Evolutionary conservation across 1,140 invertebrate species (phyloP).

Genomic region (Nixonia krombeini): DNA sequence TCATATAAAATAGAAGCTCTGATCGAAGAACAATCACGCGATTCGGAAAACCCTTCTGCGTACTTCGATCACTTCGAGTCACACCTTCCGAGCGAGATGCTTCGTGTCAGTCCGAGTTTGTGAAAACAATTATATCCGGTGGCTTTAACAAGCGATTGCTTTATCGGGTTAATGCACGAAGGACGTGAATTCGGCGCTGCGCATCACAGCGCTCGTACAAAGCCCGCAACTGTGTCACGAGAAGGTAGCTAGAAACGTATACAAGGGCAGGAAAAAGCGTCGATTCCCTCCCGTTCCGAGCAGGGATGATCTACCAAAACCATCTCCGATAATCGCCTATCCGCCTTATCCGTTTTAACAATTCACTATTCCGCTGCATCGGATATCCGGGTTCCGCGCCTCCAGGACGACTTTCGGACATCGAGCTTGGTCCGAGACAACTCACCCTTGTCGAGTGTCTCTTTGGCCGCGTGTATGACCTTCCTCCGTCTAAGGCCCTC

Average conservation of each 20-base stretch:
- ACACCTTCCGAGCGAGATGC: conserved; percentile 12
- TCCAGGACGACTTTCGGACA: too few species aligned
- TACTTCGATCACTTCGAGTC: conserved; percentile 1
- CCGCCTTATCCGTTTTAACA: too few species aligned
- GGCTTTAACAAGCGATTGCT: conserved; percentile 3
- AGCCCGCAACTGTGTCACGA: conserved; percentile 6
- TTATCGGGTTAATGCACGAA: conserved; percentile 21
- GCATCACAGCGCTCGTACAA: conserved; percentile 1
- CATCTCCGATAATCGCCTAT: too few species aligned
- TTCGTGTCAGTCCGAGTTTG: conserved; percentile 1
- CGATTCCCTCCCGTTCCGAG: too few species aligned
- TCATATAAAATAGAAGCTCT: too few species aligned
- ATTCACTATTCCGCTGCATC: too few species aligned
- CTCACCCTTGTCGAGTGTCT: conserved; percentile 76
- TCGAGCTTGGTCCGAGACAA: conserved; percentile 8
- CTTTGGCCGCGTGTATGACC: conserved; percentile 76
- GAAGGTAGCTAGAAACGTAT: too few species aligned
- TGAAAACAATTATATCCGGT: conserved; percentile 14
- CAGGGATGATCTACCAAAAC: too few species aligned
- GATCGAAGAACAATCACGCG: too few species aligned
- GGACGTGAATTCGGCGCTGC: conserved; percentile 14
- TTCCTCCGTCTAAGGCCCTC: conserved; percentile 72
- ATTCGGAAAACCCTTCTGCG: neutral
- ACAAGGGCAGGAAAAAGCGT: too few species aligned
- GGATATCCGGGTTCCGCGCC: too few species aligned